Conservation (phyloP, 2,888 invertebrate genomes). For the Metallyticus violacea region DNA sequence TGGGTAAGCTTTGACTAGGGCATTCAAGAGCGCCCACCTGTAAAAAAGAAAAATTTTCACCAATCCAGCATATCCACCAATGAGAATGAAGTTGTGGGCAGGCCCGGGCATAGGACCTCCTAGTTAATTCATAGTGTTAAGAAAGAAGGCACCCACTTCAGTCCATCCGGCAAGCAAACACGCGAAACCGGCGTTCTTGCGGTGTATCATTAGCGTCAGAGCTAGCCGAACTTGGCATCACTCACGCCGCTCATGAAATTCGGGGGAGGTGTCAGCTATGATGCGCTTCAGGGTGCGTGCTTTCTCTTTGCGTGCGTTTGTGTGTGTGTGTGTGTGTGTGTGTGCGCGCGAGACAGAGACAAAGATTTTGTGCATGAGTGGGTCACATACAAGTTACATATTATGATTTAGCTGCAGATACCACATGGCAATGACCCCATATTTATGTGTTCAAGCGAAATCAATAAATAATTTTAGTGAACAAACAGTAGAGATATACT, state of each 20-base stretch:
- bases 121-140: neutral
- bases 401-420: too few relatives aligned
- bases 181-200: neutral
- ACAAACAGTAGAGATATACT: too few relatives aligned
- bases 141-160: neutral
- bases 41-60: neutral
- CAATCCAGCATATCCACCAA: neutral
- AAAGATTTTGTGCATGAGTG: too few relatives aligned
- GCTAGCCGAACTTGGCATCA: too few relatives aligned
- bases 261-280: neutral
- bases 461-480: too few relatives aligned
- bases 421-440: too few relatives aligned
- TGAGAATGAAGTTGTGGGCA: neutral
- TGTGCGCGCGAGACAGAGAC: too few relatives aligned
- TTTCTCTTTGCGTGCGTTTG: neutral
- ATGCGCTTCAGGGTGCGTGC: neutral
- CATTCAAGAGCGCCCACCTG: neutral
- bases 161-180: neutral
- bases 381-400: too few relatives aligned
- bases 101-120: neutral
- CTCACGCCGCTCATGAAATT: too few relatives aligned
- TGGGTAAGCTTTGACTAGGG: neutral
- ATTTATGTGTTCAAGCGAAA: too few relatives aligned
- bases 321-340: too few relatives aligned
- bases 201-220: neutral